Percentiles rank a stretch among this genome's conserved stretches.
phyloP scores from a whole-genome alignment of 2,113 vertebrate species.

The Cynocephalus volans region DNA sequence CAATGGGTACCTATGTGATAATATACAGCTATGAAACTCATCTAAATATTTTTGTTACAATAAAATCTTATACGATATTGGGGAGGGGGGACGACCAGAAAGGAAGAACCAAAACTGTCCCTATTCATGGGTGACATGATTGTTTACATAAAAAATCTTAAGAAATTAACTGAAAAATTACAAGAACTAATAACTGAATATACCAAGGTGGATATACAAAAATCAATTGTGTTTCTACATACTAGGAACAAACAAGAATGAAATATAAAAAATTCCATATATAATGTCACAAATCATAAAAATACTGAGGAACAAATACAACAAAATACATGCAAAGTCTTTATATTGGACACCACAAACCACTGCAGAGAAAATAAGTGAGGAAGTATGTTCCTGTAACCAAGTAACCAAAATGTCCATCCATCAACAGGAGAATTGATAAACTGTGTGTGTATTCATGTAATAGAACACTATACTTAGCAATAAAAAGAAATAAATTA shows the following conservation, averaged over 20 bases:
- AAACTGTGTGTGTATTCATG: not conserved
- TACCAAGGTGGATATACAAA: not conserved
- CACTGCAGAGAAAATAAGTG: not conserved
- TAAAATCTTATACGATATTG: slow-evolving; percentile 70
- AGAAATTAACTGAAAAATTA: not conserved
- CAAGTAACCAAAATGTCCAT: not conserved
- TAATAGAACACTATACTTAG: not conserved
- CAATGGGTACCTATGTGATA: slow-evolving; percentile 44
- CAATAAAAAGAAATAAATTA: not conserved
- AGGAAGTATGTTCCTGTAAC: not conserved
- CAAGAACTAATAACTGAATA: not conserved
- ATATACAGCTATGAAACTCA: slow-evolving; percentile 65
- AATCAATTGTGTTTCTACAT: not conserved
- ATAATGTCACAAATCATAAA: not conserved
- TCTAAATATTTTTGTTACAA: slow-evolving; percentile 81
- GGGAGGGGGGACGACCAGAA: not conserved
- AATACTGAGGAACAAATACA: not conserved
- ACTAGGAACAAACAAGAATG: not conserved
- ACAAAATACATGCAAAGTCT: not conserved
- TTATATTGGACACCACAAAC: not conserved
- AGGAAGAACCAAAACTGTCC: no score
- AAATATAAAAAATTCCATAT: not conserved
- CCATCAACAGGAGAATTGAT: no score
- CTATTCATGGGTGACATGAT: no score
- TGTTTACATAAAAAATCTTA: not conserved